Conservation (phyloP, 37 sponge, comb jelly and placozoan genomes). For the Chondrilla cf. caribensis region DNA sequence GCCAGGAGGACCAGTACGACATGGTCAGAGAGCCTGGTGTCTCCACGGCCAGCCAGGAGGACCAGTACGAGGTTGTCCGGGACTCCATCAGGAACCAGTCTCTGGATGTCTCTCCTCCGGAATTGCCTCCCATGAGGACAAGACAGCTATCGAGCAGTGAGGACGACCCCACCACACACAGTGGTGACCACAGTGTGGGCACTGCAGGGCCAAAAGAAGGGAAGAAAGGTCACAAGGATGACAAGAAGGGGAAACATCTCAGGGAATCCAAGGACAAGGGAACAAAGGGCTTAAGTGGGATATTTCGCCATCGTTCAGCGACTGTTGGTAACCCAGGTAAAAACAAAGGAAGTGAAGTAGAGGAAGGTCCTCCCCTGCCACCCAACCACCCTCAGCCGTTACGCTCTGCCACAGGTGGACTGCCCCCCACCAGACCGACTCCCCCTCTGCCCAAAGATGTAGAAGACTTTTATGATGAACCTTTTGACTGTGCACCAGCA, state of each 20-base stretch:
- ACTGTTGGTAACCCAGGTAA: background rate
- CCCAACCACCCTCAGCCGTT: background rate
- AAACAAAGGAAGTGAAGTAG: no score
- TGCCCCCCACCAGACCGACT: background rate
- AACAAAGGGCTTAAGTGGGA: background rate
- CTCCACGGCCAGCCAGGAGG: slow-evolving; percentile 19
- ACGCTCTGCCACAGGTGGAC: background rate
- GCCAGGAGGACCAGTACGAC: background rate
- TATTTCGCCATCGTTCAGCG: background rate
- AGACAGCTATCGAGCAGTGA: background rate
- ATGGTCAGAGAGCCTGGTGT: slow-evolving; percentile 23
- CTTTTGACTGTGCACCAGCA: slow-evolving; percentile 10
- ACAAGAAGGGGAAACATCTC: slow-evolving; percentile 10
- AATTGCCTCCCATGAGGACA: background rate
- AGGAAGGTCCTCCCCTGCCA: slow-evolving; percentile 22
- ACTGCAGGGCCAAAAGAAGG: background rate
- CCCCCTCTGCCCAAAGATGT: background rate
- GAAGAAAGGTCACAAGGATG: background rate
- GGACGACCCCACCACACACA: background rate
- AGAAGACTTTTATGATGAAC: slow-evolving; percentile 3
- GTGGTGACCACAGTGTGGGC: background rate
- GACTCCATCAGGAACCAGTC: slow-evolving; percentile 7
- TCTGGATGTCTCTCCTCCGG: background rate
- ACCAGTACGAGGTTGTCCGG: slow-evolving; percentile 60
- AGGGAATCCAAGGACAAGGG: background rate